phyloP scores from a whole-genome alignment of 2,888 invertebrate genomes.

The Theretra japonica region DNA sequence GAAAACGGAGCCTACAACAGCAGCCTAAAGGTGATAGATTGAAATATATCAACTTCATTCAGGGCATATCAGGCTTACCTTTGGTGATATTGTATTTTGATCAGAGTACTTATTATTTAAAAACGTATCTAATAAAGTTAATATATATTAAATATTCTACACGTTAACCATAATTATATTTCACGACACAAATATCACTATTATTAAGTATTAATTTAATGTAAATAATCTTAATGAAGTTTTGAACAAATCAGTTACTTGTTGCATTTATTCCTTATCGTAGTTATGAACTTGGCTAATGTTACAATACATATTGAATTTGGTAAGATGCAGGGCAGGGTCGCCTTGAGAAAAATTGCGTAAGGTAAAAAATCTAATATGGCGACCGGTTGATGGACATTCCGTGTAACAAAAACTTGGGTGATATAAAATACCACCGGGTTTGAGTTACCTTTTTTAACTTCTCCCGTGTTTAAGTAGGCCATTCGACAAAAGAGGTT shows the following conservation, averaged over 20 bases:
- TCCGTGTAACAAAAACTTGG: neutral
- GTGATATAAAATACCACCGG: neutral
- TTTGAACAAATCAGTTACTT: too few relatives aligned
- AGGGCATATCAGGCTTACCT: too few relatives aligned
- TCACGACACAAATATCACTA: too few relatives aligned
- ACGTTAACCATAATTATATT: too few relatives aligned
- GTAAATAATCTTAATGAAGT: too few relatives aligned
- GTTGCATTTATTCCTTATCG: too few relatives aligned
- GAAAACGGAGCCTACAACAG: too few relatives aligned
- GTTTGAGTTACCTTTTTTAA: neutral
- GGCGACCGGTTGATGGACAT: neutral
- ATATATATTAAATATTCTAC: too few relatives aligned
- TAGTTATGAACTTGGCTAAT: neutral
- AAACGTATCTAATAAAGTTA: too few relatives aligned
- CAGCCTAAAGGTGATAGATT: neutral
- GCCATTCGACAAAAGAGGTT: conserved; percentile 6
- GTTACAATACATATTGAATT: neutral
- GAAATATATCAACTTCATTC: neutral
- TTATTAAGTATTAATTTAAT: too few relatives aligned
- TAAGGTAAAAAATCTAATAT: neutral
- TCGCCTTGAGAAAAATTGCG: neutral
- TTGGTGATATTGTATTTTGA: too few relatives aligned
- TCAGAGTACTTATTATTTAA: too few relatives aligned
- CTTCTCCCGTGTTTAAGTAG: neutral
- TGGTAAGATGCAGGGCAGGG: neutral